Percentiles rank a stretch among this genome's conserved stretches.
These are phyloP conservation scores for Acromyrmex charruanus DNA, from an alignment of 1,140 invertebrate species.

Conservation along the genomic window DNA sequence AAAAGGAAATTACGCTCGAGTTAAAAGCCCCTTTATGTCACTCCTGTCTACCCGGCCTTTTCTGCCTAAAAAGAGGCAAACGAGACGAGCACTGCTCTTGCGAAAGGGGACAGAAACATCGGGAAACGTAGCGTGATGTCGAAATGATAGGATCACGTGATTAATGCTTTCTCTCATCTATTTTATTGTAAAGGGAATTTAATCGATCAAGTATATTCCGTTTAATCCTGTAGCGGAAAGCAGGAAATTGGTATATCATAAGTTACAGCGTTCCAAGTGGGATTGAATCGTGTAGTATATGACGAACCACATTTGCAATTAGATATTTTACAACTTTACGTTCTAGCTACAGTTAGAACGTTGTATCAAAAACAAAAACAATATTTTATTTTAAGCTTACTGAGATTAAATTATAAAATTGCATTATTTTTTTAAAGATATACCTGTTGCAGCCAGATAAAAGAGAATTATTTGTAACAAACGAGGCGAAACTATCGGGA, in stretches of 20 bases:
- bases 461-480: conserved; percentile 17
- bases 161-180: conserved; percentile 43
- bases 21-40: conserved; percentile 71
- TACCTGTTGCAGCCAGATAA: not conserved
- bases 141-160: conserved; percentile 64
- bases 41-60: conserved; percentile 44
- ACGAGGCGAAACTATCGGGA: not conserved
- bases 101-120: conserved; percentile 57
- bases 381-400: not conserved
- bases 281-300: conserved; percentile 14
- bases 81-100: conserved; percentile 21
- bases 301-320: not conserved
- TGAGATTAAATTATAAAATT: not conserved
- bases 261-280: not conserved
- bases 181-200: conserved; percentile 54
- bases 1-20: conserved; percentile 76
- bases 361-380: not conserved
- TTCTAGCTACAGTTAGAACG: not conserved
- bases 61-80: conserved; percentile 49
- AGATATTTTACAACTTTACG: not conserved
- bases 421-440: not conserved
- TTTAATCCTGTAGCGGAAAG: conserved; percentile 14
- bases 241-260: conserved; percentile 28
- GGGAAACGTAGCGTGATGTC: conserved; percentile 58
- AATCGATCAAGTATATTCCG: conserved; percentile 42